A percentile compares a stretch with the other conserved stretches of the same genome.
Conservation (phyloP, 2,113 vertebrate species). For the Peromyscus maniculatus region DNA sequence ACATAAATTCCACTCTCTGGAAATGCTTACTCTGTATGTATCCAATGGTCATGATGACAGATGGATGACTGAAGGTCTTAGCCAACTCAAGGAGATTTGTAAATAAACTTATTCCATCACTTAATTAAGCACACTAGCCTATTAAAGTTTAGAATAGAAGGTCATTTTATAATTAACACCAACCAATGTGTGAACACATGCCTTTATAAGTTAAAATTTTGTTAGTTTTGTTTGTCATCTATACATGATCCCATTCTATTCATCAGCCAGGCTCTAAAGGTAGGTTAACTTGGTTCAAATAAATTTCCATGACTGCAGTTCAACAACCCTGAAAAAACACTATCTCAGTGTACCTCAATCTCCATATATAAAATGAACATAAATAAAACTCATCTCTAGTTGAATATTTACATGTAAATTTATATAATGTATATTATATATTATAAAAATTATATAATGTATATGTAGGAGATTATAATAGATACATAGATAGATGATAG, state of each 20-base stretch:
- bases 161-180: not conserved
- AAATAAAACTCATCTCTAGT: not conserved
- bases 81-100: not conserved
- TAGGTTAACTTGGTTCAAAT: not conserved
- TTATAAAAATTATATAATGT: not conserved
- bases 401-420: not conserved
- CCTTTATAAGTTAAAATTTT: not conserved
- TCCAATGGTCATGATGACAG: not conserved
- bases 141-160: not conserved
- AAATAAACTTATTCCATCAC: constrained; percentile 4
- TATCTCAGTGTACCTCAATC: not conserved
- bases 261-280: not conserved
- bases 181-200: not conserved
- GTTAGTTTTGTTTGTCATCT: constrained; percentile 4
- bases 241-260: not conserved
- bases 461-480: not conserved
- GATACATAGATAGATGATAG: not conserved
- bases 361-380: not conserved
- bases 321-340: not conserved
- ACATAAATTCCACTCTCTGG: not conserved
- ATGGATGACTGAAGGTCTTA: not conserved
- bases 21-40: not conserved
- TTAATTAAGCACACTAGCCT: not conserved
- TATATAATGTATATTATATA: not conserved
- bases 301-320: not conserved